Evolutionary conservation across 2,888 invertebrate species (phyloP), one percentile per base, ranked within the genome.

Genomic region (Idaea biselata): DNA sequence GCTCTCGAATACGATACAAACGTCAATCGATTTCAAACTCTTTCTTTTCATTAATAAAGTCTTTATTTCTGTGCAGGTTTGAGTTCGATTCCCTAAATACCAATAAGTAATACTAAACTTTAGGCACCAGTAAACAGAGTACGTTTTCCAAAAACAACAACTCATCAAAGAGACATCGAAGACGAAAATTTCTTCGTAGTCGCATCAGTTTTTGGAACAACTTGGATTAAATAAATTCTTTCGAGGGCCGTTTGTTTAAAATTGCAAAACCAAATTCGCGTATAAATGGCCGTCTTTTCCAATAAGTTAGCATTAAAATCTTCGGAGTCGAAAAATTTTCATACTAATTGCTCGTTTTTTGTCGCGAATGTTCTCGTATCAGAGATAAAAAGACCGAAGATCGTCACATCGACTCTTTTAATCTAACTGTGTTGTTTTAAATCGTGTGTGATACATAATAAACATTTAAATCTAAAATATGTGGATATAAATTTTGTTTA

Each of bases 221-320:
- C 79, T 82, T 79, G 83, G 85, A 88, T 88, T 89, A 86, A 87
- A 85, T 85, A 86, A 85, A 88, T 86, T 85, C 79, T 80, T 83
- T 79, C 72, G 73, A 75, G 76, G 73, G 77, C 73, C 76, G 79
- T 85, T 87, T 83, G 77, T 80, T 81, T 77, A 72, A 76, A 80
- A 85, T 86, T 81, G 78, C 76, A 75, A 78, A 80, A 81, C 78
- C 78, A 77, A 83, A 81, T 81, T 77, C 77, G 73, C 70, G 69
- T 66, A 69, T 77, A 77, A 44, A 81, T 79, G 73, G 73, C 73
- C 73, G 71, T 72, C 69, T 75, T 78, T 79, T 67, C 69, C 76
- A 78, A 81, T 82, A 81, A 79, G 58, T 79, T 79, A 68, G 68
- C 67, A 74, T 74, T 70, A 73, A 76, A 67, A 60, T 73, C 67